phyloP scores from a whole-genome alignment of 2,113 vertebrate genomes.

The Corapipo altera region DNA sequence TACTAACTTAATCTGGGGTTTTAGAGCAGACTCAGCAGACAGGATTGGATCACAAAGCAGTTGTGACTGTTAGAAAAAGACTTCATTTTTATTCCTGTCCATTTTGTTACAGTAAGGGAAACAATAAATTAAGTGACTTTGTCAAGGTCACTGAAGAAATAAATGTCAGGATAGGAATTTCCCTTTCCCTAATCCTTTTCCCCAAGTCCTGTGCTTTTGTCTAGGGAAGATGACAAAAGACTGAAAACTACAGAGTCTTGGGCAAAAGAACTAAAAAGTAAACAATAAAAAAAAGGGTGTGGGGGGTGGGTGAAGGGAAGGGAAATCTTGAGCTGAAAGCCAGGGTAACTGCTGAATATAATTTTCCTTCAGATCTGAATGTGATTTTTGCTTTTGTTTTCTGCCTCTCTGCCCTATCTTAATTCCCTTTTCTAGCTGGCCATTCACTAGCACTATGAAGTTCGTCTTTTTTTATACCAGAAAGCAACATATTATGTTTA shows the following conservation, averaged over 20 bases:
- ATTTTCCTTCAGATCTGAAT: slow-evolving; percentile 52
- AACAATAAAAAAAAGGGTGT: neutral
- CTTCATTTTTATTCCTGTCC: slow-evolving; percentile 2
- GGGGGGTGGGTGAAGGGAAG: neutral
- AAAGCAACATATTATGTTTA: slow-evolving; percentile 15
- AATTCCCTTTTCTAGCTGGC: slow-evolving; percentile 47
- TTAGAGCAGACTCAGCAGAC: neutral
- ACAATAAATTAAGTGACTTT: slow-evolving; percentile 63
- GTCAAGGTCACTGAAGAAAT: slow-evolving; percentile 61
- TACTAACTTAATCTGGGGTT: neutral
- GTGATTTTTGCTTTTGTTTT: slow-evolving; percentile 55
- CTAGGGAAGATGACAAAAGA: neutral
- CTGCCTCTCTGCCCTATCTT: slow-evolving; percentile 23
- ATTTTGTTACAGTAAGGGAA: slow-evolving; percentile 43
- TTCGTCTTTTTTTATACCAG: slow-evolving; percentile 51
- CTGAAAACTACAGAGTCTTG: slow-evolving; percentile 10
- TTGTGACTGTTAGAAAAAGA: neutral
- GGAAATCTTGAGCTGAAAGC: neutral
- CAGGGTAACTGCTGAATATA: slow-evolving; percentile 33
- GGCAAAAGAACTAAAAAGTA: slow-evolving; percentile 50
- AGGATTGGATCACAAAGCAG: neutral
- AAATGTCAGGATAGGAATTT: slow-evolving; percentile 55
- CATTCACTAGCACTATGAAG: slow-evolving; percentile 41
- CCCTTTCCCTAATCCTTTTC: slow-evolving; percentile 32
- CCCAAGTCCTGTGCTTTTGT: slow-evolving; percentile 29